Evolutionary conservation across 2,888 invertebrate species (phyloP).

Genomic region (Rambutsinella grinnellia): DNA sequence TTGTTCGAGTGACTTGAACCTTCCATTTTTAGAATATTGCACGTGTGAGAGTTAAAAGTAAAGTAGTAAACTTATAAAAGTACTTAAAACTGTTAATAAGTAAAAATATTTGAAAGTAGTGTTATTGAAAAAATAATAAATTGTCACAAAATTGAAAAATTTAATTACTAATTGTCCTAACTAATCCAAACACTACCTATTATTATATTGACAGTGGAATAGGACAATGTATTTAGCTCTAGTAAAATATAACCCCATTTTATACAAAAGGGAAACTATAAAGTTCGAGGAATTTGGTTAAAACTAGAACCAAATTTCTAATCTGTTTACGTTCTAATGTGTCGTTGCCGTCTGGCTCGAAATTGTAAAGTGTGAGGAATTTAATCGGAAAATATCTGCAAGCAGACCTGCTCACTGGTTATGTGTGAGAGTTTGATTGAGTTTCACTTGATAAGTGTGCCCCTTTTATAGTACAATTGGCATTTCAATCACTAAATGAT

Average conservation of each 20-base stretch:
- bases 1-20: neutral
- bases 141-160: neutral
- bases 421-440: no score
- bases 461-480: no score
- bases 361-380: no score
- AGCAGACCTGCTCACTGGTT: no score
- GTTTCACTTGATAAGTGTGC: no score
- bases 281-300: neutral
- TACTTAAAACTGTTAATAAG: neutral
- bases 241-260: constrained; percentile 18
- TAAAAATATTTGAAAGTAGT: neutral
- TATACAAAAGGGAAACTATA: neutral
- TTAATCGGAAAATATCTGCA: neutral
- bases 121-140: neutral
- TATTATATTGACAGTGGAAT: constrained; percentile 22
- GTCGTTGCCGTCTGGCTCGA: no score
- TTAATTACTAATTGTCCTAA: neutral
- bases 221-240: neutral
- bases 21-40: constrained; percentile 12
- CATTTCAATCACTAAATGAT: no score
- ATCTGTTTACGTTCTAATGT: neutral
- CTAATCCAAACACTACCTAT: constrained; percentile 23
- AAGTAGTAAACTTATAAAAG: neutral
- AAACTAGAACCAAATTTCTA: neutral
- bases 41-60: neutral